Conservation (phyloP, 37 sponge, comb jelly and placozoan species). For the Theonella swinhoei region DNA sequence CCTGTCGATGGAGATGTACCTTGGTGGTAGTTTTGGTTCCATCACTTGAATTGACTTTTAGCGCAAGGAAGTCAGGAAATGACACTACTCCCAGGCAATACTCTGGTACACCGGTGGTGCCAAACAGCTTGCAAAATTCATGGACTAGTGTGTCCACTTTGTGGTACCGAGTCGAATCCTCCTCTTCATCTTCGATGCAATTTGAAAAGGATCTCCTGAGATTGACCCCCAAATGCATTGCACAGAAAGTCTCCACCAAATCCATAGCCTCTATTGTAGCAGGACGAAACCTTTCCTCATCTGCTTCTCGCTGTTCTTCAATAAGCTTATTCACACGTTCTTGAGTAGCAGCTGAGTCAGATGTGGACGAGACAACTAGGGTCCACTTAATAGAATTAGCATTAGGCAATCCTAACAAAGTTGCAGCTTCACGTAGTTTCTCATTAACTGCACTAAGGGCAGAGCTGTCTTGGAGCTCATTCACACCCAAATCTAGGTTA, state of each 20-base stretch:
- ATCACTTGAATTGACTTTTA: conserved; percentile 4
- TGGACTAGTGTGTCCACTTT: too few species aligned
- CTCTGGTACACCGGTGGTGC: conserved; percentile 35
- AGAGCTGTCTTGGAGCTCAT: conserved; percentile 36
- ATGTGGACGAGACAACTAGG: conserved; percentile 28
- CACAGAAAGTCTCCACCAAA: too few species aligned
- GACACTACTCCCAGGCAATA: conserved; percentile 38
- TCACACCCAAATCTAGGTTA: conserved; percentile 30
- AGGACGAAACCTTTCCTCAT: conserved; percentile 23
- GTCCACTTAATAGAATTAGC: conserved; percentile 42
- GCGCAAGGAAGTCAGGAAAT: conserved; percentile 42
- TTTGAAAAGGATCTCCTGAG: conserved; percentile 42
- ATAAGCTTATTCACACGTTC: conserved; percentile 37
- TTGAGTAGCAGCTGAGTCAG: conserved; percentile 44
- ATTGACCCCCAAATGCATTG: conserved; percentile 55
- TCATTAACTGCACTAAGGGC: conserved; percentile 16
- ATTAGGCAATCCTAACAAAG: conserved; percentile 19
- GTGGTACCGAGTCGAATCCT: neutral
- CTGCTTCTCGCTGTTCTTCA: conserved; percentile 25
- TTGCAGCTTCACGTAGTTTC: conserved; percentile 10
- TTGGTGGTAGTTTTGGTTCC: neutral
- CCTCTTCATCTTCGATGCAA: conserved; percentile 3
- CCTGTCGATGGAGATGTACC: conserved; percentile 36
- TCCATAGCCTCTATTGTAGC: too few species aligned
- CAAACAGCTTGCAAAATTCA: conserved; percentile 62